Conservation (phyloP, 2,888 invertebrate species). For the Saturnia japonica region DNA sequence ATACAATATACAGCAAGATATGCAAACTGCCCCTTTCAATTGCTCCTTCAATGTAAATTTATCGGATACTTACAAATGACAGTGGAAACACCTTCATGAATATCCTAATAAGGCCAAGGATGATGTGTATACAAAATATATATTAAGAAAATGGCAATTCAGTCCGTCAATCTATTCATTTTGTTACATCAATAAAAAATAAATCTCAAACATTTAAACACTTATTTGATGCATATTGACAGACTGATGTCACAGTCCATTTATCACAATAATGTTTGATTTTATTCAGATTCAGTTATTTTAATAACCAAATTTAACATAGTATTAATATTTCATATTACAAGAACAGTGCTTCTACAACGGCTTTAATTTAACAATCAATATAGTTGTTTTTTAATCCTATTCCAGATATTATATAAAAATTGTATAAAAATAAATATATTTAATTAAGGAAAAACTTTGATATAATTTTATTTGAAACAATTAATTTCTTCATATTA, state of each 20-base stretch:
- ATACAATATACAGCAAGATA: slow-evolving; percentile 77
- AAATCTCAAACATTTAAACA: neutral
- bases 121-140: slow-evolving; percentile 17
- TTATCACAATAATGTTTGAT: slow-evolving; percentile 13
- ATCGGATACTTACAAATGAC: slow-evolving; percentile 72
- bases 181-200: neutral
- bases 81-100: slow-evolving; percentile 65
- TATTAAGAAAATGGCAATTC: slow-evolving; percentile 15
- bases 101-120: slow-evolving; percentile 33
- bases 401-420: neutral
- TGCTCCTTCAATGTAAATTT: slow-evolving; percentile 54
- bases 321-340: slow-evolving; percentile 15
- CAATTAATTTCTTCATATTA: slow-evolving; percentile 33
- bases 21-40: slow-evolving; percentile 60
- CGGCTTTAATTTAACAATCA: neutral
- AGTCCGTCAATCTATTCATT: slow-evolving; percentile 10
- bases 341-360: slow-evolving; percentile 11
- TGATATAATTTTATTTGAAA: slow-evolving; percentile 21
- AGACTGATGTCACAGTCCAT: neutral
- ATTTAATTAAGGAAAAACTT: neutral
- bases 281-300: slow-evolving; percentile 13
- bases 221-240: neutral
- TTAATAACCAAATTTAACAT: slow-evolving; percentile 1
- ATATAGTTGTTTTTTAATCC: neutral
- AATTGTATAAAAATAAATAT: neutral